phyloP scores from a whole-genome alignment of 2,113 vertebrate species.

The Herpetotheres cachinnans region DNA sequence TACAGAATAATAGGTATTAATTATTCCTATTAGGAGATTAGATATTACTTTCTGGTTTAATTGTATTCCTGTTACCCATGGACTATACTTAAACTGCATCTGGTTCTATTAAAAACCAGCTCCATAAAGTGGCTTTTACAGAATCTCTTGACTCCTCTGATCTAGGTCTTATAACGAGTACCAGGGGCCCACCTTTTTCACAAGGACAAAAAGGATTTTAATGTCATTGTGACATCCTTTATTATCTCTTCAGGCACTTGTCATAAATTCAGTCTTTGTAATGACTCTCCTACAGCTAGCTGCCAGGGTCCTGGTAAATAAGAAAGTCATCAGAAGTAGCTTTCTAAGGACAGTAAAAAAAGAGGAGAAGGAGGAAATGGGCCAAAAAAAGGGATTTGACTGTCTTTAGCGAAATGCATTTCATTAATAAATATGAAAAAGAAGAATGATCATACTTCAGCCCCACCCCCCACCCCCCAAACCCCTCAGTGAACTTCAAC shows the following conservation, averaged over 20 bases:
- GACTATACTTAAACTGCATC: neutral
- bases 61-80: neutral
- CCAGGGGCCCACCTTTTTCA: neutral
- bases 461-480: neutral
- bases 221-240: neutral
- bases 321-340: neutral
- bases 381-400: neutral
- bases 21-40: neutral
- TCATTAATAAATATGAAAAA: neutral
- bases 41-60: neutral
- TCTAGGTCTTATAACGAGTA: neutral
- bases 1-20: neutral
- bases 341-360: neutral
- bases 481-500: neutral
- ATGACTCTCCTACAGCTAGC: neutral
- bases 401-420: neutral
- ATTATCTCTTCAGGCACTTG: conserved; percentile 1
- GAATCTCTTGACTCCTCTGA: neutral
- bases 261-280: conserved; percentile 26
- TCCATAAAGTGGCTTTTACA: neutral
- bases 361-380: neutral
- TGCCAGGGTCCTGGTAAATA: neutral
- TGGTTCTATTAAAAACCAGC: neutral
- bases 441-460: neutral
- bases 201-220: conserved; percentile 11